Base-by-base conservation (phyloP, 2,888 invertebrate species). In the Azorinus chamasolen region DNA sequence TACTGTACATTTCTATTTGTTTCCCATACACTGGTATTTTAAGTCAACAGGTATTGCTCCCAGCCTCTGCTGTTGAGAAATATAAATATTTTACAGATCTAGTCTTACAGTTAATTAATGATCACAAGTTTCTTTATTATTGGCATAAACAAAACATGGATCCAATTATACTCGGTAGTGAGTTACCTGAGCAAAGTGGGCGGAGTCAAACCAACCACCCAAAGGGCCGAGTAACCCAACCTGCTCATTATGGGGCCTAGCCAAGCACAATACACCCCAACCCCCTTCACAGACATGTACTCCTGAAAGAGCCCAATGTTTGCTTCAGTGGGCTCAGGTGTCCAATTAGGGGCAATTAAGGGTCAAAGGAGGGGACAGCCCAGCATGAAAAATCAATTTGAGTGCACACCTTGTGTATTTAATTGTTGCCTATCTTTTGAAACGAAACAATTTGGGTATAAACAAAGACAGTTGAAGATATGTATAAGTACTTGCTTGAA, bases 261-360 rank as follows among this genome's bases (percentile, higher is more conserved):
- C 62, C 45, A 57, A 55, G 55, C 46, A 53, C 32, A 64, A 43
- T 65, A 69, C 55, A 73, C 79, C 75, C 72, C 51, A 24, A 54
- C 55, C 68, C 61, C 73, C 71, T 71, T 80, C 72, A 51, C 75
- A 53, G 74, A 50, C 55, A 61, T 51, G 51, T 72, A 65, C 50
- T 51, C 45, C 45, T 55, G 65, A 75, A 80, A 51, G 63, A 48
- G 20, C 20, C 43, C 18, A 39, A n/a, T 51, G 50, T 63, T 24
- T 59, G 71, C 58, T 54, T 72, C 69, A 76, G 50, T 70, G 43
- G 51, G 46, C 69, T 80, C 72, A 64, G 79, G 79, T 80, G 74
- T 69, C 72, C 69, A 72, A 80, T 80, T 80, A 80, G 73, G 45
- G 54, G 48, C 68, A 75, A 72, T 80, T 76, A 73, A 43, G 75